Evolutionary conservation across 2,888 invertebrate genomes (phyloP).

Genomic region (Lampropteryx suffumata): DNA sequence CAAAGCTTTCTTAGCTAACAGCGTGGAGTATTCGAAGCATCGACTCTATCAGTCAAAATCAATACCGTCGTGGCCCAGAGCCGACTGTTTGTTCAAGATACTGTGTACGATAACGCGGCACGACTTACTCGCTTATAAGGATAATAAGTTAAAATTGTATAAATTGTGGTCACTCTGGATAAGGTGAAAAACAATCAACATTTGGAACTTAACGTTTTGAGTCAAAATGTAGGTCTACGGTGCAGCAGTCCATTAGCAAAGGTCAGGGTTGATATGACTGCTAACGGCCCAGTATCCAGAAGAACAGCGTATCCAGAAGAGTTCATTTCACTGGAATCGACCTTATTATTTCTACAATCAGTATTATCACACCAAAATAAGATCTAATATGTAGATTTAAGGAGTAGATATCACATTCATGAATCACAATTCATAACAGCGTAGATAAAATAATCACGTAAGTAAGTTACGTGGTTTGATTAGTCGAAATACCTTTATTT

Average conservation of each 20-base stretch:
- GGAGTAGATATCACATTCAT: no score
- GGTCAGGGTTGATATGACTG: no score
- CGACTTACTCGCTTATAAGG: slow-evolving; percentile 32
- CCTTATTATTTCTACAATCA: no score
- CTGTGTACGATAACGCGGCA: slow-evolving; percentile 51
- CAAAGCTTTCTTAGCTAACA: slow-evolving; percentile 19
- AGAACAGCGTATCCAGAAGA: no score
- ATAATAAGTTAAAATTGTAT: slow-evolving; percentile 25
- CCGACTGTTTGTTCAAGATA: slow-evolving; percentile 62
- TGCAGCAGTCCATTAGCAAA: not conserved
- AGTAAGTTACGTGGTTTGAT: no score
- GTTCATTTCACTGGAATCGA: no score
- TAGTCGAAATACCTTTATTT: no score
- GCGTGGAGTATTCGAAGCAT: slow-evolving; percentile 33
- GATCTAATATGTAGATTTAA: no score
- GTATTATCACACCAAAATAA: no score
- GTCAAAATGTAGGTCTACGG: not conserved
- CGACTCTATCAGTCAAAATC: slow-evolving; percentile 68
- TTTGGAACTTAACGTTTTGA: slow-evolving; percentile 1
- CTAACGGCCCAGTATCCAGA: no score
- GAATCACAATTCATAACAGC: no score
- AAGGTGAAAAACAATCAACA: slow-evolving; percentile 18
- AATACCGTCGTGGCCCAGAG: slow-evolving; percentile 55
- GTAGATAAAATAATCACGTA: no score
- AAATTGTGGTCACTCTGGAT: slow-evolving; percentile 14